These are phyloP conservation scores for Drosophila malerkotliana DNA, from an alignment of 1,140 invertebrate genomes.

Conservation along the genomic window DNA sequence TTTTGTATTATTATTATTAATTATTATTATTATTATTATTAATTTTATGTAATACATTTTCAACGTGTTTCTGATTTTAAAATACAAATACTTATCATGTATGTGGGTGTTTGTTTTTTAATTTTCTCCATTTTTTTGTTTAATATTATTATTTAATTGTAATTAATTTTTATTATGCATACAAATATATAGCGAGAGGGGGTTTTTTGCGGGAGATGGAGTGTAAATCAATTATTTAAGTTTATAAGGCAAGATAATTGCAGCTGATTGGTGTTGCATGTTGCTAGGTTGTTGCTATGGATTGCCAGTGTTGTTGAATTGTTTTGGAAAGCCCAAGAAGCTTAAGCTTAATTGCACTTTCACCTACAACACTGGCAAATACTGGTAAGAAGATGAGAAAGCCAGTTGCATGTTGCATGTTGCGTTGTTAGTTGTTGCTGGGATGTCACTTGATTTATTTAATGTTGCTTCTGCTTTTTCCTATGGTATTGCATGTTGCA, in stretches of 20 bases:
- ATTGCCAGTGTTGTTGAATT: conserved; percentile 6
- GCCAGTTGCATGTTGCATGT: conserved; percentile 27
- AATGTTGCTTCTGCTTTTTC: conserved; percentile 19
- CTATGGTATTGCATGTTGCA: conserved; percentile 16
- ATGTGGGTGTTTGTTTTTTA: conserved; percentile 41
- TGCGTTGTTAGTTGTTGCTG: conserved; percentile 15
- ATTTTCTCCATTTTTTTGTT: conserved; percentile 42
- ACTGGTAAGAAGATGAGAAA: background rate
- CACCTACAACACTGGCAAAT: conserved; percentile 28
- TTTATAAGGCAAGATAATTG: conserved; percentile 75
- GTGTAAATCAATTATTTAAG: conserved; percentile 30
- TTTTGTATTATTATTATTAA: conserved; percentile 57
- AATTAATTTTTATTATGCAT: conserved; percentile 71
- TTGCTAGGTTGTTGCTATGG: conserved; percentile 11
- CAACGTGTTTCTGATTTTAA: conserved; percentile 72
- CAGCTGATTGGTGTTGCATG: conserved; percentile 49
- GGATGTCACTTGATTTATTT: background rate
- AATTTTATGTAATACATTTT: conserved; percentile 80
- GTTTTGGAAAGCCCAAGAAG: conserved; percentile 68
- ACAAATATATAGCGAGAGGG: conserved; percentile 46
- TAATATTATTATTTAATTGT: conserved; percentile 67
- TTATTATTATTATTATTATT: conserved; percentile 59
- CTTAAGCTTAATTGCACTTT: conserved; percentile 77
- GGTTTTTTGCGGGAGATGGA: background rate
- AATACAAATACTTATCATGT: conserved; percentile 76